Percentiles rank a stretch among this genome's conserved stretches.
Conservation (phyloP, 2,113 vertebrate species). For the Hiodon tergisus region DNA sequence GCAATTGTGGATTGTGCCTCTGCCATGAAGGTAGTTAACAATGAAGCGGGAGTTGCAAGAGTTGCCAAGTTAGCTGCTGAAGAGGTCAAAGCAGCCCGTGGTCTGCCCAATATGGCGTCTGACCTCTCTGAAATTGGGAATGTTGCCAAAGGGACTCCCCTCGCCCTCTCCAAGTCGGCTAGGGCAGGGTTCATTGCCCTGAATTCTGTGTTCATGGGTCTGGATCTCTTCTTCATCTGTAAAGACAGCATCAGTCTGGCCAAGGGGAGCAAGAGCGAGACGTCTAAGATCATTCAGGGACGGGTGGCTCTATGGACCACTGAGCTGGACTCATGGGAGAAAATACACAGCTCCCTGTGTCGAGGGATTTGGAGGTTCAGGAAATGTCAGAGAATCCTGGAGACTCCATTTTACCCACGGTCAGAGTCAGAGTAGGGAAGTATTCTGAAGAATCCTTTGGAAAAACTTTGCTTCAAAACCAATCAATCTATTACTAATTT, state of each 20-base stretch:
- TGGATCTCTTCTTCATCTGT: conserved; percentile 44
- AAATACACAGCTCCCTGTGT: conserved; percentile 31
- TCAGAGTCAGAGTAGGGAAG: no score
- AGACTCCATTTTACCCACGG: conserved; percentile 26
- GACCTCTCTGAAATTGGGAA: conserved; percentile 44
- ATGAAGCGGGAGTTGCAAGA: conserved; percentile 7
- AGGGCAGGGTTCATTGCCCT: conserved; percentile 35
- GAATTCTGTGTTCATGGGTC: conserved; percentile 42
- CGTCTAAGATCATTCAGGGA: conserved; percentile 34
- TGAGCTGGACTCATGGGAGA: conserved; percentile 37
- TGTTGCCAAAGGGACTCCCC: conserved; percentile 35
- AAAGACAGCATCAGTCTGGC: conserved; percentile 42
- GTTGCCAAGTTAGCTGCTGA: conserved; percentile 25
- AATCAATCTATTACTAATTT: no score
- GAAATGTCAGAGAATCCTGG: conserved; percentile 23
- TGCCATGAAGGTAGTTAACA: conserved; percentile 20
- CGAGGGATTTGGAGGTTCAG: conserved; percentile 30
- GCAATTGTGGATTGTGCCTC: conserved; percentile 27
- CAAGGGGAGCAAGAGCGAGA: conserved; percentile 39
- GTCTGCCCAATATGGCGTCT: conserved; percentile 30
- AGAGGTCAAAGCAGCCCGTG: conserved; percentile 31
- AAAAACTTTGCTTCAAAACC: background rate
- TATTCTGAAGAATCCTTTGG: background rate
- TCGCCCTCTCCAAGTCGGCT: conserved; percentile 33
- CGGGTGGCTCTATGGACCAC: conserved; percentile 35